Evolutionary conservation across 2,888 invertebrate genomes (phyloP).

Genomic region (Hoplodrina ambigua): DNA sequence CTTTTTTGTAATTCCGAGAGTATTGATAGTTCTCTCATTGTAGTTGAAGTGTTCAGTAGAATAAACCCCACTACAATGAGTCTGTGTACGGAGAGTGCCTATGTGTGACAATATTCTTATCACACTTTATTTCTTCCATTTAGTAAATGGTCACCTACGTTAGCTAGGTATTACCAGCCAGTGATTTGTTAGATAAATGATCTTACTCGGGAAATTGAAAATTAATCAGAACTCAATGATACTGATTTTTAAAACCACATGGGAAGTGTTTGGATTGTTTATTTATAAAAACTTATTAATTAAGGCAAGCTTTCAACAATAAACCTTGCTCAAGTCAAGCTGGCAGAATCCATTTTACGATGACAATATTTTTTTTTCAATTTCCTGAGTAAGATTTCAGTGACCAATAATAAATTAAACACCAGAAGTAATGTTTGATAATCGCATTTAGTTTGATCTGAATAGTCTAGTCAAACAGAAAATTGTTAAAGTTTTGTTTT

Average conservation of each 20-base stretch:
- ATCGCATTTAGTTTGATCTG: slow-evolving; percentile 60
- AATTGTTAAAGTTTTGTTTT: slow-evolving; percentile 59
- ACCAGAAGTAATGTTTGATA: slow-evolving; percentile 45
- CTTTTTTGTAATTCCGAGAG: slow-evolving; percentile 72
- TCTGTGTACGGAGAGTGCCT: slow-evolving; percentile 84
- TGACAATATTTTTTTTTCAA: neutral
- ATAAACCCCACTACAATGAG: slow-evolving; percentile 81
- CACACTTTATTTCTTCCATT: slow-evolving; percentile 74
- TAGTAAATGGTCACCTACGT: slow-evolving; percentile 56
- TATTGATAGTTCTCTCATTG: slow-evolving; percentile 68
- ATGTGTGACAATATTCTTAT: slow-evolving; percentile 85
- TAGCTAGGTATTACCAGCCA: slow-evolving; percentile 61
- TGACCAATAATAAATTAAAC: slow-evolving; percentile 48
- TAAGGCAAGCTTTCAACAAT: neutral
- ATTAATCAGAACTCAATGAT: neutral
- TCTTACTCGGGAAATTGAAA: slow-evolving; percentile 47
- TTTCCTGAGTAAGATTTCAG: slow-evolving; percentile 40
- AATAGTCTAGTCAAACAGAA: slow-evolving; percentile 60
- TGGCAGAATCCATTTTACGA: neutral
- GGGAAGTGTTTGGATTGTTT: neutral
- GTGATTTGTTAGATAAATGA: slow-evolving; percentile 50
- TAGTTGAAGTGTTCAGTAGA: slow-evolving; percentile 87
- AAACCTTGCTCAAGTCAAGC: neutral
- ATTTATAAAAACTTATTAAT: neutral
- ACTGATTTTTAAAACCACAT: neutral